Base-by-base conservation (phyloP, 1,140 invertebrate species). In the Antheraea mylitta region DNA sequence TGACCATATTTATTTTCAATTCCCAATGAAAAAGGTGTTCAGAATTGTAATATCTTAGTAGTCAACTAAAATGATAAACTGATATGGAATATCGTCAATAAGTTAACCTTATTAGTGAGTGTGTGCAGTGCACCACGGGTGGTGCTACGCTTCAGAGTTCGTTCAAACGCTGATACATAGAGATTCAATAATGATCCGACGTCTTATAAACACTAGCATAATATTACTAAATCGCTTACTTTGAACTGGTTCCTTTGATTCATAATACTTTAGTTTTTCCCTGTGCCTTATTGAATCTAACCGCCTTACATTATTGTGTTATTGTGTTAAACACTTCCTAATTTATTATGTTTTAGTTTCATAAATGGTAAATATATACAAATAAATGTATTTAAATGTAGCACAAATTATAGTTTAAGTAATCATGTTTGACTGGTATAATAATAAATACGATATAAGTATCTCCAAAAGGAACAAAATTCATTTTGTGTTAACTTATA, bases 81-180 rank as follows among this genome's bases (percentile, higher is more conserved):
- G 65, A 77, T 71, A 72, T 75, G 70, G 71, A 72, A 73, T 76
- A 77, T 79, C 75, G 72, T 76, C 79, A 76, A 81, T 79, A 81
- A 79, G 73, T 79, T 81, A 81, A 81, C 75, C 77, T 81, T 79
- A 77, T 81, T 81, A 81, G 79, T 67, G 71, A 59, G 77, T 66
- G 66, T 70, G 59, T 71, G 64, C 68, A 65, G 45, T 58, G 59
- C 77, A 8, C 79, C 19, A 68, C 77, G 77, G 77, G 77, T 66
- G 77, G 77, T 45, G 62, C 18, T 42, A 58, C 59, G 48, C 63
- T 38, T 37, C 65, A 62, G 64, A 63, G 59, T 18, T 64, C 53
- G 68, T 67, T 66, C 74, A 63, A 42, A 42, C 64, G 70, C 67
- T 67, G 67, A 67, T 64, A 70, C 69, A 22, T 18, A 66, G 64